phyloP scores from a whole-genome alignment of 2,113 vertebrate species.

The Syrrhaptes paradoxus region DNA sequence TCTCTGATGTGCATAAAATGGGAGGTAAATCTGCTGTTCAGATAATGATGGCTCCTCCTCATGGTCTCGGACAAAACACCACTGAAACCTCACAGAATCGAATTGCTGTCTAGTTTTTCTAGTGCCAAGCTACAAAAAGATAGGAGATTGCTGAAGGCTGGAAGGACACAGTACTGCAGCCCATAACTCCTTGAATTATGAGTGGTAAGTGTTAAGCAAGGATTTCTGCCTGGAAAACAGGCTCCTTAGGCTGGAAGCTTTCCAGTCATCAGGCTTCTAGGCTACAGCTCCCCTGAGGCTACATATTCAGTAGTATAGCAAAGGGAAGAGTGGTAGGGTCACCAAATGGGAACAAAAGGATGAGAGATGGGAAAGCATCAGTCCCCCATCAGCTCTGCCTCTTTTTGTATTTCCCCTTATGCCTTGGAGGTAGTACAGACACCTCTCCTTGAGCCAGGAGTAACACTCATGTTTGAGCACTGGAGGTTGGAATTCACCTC shows the following conservation, averaged over 20 bases:
- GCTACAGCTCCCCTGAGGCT: not conserved
- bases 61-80: not conserved
- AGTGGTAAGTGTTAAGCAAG: not conserved
- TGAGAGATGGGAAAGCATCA: not conserved
- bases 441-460: not conserved
- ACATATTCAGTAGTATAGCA: not conserved
- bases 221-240: not conserved
- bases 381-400: not conserved
- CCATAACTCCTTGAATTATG: not conserved
- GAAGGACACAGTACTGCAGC: not conserved
- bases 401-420: not conserved
- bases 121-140: not conserved
- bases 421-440: not conserved
- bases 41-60: not conserved
- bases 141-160: not conserved
- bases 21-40: not conserved
- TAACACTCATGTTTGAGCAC: not conserved
- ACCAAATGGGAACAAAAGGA: not conserved
- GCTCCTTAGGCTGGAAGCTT: not conserved
- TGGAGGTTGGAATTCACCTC: not conserved
- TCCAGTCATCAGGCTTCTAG: not conserved
- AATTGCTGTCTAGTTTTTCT: not conserved
- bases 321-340: not conserved
- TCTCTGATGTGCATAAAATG: not conserved
- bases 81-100: not conserved